Evolutionary conservation across 2,113 vertebrate species (phyloP).

Genomic region (Tympanuchus pallidicinctus): DNA sequence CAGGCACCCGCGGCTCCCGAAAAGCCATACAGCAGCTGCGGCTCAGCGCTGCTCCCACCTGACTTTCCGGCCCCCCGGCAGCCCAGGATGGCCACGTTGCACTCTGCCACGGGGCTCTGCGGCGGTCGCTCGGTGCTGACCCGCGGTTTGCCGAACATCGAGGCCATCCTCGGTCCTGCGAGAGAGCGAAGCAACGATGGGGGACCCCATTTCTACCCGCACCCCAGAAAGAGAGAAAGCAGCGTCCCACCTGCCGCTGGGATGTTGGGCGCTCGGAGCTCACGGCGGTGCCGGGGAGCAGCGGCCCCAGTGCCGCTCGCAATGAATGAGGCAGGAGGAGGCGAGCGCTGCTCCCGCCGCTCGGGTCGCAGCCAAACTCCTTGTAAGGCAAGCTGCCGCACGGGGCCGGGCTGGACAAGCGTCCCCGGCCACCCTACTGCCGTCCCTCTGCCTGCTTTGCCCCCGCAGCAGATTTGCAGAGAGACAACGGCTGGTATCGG

Average conservation of each 20-base stretch:
- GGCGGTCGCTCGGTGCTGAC: slow-evolving; percentile 59
- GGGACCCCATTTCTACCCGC: background rate
- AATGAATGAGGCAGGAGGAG: slow-evolving; percentile 66
- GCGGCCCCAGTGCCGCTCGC: background rate
- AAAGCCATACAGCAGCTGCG: background rate
- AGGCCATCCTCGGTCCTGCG: slow-evolving; percentile 76
- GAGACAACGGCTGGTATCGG: background rate
- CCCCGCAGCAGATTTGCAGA: background rate
- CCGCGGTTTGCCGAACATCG: slow-evolving; percentile 88
- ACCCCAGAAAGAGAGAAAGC: background rate
- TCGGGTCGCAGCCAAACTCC: slow-evolving; percentile 69
- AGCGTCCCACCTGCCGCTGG: slow-evolving; percentile 16
- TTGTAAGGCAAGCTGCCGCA: slow-evolving; percentile 78
- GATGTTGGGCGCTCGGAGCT: accelerated
- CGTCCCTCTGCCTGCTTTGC: background rate
- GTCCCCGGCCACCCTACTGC: slow-evolving; percentile 18
- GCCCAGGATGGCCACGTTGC: slow-evolving; percentile 88
- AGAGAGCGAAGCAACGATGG: background rate
- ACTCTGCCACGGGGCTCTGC: slow-evolving; percentile 74
- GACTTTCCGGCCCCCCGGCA: slow-evolving; percentile 88
- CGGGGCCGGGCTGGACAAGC: slow-evolving; percentile 32
- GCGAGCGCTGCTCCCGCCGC: background rate
- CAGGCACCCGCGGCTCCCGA: background rate
- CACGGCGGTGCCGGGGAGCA: background rate
- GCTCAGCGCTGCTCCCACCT: slow-evolving; percentile 75